Evolutionary conservation across 2,797 vertebrate genomes (phyloP), one percentile per base, ranked within the genome.

Genomic region (Pteronotus mesoamericanus): DNA sequence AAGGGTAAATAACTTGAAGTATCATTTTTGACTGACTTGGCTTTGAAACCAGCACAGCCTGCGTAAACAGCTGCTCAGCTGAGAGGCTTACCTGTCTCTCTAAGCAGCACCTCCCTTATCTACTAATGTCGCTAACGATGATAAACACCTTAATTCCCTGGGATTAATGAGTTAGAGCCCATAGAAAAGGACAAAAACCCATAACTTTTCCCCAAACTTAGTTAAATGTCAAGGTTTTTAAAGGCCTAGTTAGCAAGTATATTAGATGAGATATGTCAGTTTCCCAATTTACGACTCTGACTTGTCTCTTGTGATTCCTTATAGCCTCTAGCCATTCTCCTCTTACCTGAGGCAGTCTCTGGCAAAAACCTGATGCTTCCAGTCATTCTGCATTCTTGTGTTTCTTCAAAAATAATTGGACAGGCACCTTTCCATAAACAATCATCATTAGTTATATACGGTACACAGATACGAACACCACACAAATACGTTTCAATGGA

Each of bases 371-470:
- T 99, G 99, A 99, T 99, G 99, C 99, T 99, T 99, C 99, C 99
- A 99, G 99, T 99, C 99, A 99, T 99, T 99, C 99, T 99, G 99
- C 99, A 99, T 99, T 99, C 99, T 99, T 99, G 99, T 99, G 99
- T 99, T 99, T 99, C 99, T 99, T 99, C 99, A 99, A 99, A 99
- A 99, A 99, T 99, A 99, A 99, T 99, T 99, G 99, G 99, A 99
- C 99, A 99, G 99, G 99, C 99, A 99, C 99, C 99, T 99, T 99
- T 99, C 98, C 98, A 99, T 99, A 99, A 99, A 99, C 99, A 99
- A 99, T 99, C 98, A 98, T 99, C 99, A 99, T 99, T 99, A 99
- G 98, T 98, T 98, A 98, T 97, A 98, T 94, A 97, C 96, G 44
- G 97, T 98, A 98, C 98, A 98, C 98, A 98, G 98, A 98, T 98